phyloP scores from a whole-genome alignment of 2,888 invertebrate species.

The Tetrapedia diversipes region DNA sequence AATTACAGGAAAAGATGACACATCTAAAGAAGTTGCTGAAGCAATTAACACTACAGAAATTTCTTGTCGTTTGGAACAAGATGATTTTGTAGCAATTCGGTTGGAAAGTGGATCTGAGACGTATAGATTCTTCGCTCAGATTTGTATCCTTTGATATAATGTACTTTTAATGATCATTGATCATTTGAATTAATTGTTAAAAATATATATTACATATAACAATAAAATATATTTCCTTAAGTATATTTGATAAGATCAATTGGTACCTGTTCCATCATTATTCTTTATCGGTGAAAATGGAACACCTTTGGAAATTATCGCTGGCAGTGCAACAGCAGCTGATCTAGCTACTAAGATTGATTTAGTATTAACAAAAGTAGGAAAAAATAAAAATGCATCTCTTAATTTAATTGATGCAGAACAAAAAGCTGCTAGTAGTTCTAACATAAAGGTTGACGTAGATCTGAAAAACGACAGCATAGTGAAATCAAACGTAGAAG shows the following conservation, averaged over 20 bases:
- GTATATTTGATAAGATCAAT: conserved; percentile 85
- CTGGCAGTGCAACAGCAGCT: conserved; percentile 85
- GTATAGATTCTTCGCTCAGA: conserved; percentile 91
- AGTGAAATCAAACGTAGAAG: conserved; percentile 23
- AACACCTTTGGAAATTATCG: conserved; percentile 91
- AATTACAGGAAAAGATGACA: conserved; percentile 89
- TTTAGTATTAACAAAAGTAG: conserved; percentile 85
- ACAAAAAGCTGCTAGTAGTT: conserved; percentile 49
- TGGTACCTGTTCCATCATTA: conserved; percentile 91
- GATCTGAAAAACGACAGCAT: conserved; percentile 24
- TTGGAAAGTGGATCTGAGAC: conserved; percentile 89
- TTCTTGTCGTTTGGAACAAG: conserved; percentile 84
- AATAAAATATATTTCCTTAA: conserved; percentile 37
- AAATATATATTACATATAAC: background rate
- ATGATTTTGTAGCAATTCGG: conserved; percentile 90
- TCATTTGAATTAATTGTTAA: background rate
- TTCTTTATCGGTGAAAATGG: conserved; percentile 95
- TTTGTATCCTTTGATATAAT: conserved; percentile 90
- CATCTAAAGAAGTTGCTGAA: conserved; percentile 87
- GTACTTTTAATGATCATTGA: background rate
- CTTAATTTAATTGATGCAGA: conserved; percentile 73
- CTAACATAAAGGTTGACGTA: conserved; percentile 15
- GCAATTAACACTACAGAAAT: conserved; percentile 86
- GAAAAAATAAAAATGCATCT: conserved; percentile 76
- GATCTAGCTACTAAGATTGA: conserved; percentile 88